These are phyloP conservation scores for Menura novaehollandiae DNA, from an alignment of 2,113 vertebrate species.

Conservation along the genomic window DNA sequence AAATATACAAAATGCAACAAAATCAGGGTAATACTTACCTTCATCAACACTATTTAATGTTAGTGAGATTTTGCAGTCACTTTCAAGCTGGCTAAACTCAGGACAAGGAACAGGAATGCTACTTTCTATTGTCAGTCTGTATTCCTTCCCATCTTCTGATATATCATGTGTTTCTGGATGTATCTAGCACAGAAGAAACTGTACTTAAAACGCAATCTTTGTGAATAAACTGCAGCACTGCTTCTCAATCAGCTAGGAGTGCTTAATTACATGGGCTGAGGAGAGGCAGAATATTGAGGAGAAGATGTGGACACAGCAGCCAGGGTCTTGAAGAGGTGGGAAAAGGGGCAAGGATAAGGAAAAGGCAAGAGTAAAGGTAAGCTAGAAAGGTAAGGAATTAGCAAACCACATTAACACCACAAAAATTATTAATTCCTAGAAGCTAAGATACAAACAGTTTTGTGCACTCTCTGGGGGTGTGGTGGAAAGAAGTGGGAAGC, in stretches of 20 bases:
- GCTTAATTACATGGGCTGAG: not conserved
- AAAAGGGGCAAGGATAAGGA: not conserved
- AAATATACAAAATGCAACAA: not conserved
- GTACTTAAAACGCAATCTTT: not conserved
- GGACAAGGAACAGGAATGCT: conserved; percentile 83
- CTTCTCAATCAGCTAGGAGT: not conserved
- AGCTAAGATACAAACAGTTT: not conserved
- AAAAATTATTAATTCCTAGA: not conserved
- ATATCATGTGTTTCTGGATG: conserved; percentile 73
- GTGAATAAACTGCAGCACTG: not conserved
- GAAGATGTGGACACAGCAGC: not conserved
- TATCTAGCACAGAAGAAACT: conserved; percentile 68
- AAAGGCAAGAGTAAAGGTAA: not conserved
- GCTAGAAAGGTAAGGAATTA: not conserved
- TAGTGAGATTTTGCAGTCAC: conserved; percentile 78
- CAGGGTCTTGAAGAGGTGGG: not conserved
- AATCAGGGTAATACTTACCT: conserved; percentile 64
- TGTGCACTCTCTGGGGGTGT: no score
- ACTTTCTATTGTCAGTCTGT: conserved; percentile 79
- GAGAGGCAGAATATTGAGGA: not conserved
- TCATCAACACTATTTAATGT: conserved; percentile 73
- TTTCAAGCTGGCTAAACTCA: conserved; percentile 48
- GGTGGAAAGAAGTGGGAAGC: not conserved
- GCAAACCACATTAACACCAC: not conserved
- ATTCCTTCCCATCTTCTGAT: conserved; percentile 81